These are phyloP conservation scores for Ochropleura leucogaster DNA, from an alignment of 2,888 invertebrate genomes.

Conservation along the genomic window DNA sequence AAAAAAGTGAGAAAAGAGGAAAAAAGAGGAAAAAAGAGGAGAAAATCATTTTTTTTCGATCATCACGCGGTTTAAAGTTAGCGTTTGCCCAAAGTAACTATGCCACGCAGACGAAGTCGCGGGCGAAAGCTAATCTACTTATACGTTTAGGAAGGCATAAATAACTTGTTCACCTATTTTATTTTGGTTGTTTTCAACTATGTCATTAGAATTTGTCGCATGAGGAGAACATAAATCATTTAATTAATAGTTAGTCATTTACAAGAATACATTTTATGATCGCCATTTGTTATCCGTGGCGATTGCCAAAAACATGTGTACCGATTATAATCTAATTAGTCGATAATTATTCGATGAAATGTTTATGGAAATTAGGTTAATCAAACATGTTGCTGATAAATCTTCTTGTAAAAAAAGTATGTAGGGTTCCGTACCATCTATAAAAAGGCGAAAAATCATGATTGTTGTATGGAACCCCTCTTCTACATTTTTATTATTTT, in stretches of 20 bases:
- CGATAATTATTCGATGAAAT: constrained; percentile 3
- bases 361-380: neutral
- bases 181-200: constrained; percentile 11
- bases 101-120: too few relatives aligned
- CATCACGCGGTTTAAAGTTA: too few relatives aligned
- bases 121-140: too few relatives aligned
- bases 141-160: neutral
- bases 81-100: too few relatives aligned
- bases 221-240: constrained; percentile 38
- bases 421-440: too few relatives aligned
- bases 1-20: too few relatives aligned
- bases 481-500: too few relatives aligned
- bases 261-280: constrained; percentile 43
- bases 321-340: constrained; percentile 18
- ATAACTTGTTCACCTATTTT: neutral
- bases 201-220: constrained; percentile 10
- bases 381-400: neutral
- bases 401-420: neutral
- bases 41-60: too few relatives aligned
- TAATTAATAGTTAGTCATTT: constrained; percentile 32
- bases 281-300: constrained; percentile 27
- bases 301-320: constrained; percentile 38
- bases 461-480: too few relatives aligned
- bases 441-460: too few relatives aligned
- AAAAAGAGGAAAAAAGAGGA: too few relatives aligned